Evolutionary conservation across 2,113 vertebrate genomes (phyloP), one percentile per base, ranked within the genome.

Genomic region (Riparia riparia): DNA sequence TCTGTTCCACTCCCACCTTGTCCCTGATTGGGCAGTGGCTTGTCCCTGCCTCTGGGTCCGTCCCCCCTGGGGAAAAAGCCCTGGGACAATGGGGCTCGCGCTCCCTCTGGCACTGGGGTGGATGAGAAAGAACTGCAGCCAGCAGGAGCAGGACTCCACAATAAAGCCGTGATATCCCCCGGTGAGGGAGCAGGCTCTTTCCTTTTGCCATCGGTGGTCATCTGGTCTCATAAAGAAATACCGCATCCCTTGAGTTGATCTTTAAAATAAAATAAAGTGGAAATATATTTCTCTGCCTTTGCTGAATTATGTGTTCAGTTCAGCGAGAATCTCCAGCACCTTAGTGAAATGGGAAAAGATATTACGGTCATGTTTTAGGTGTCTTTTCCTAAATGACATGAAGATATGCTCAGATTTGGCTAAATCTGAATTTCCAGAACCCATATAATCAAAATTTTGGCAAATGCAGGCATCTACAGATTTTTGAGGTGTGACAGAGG

Each of bases 391-490:
- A 53, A 34, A 19, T 44, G 20, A 14, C 12, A 10, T 20, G 24
- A 22, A 74, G 42, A 69, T 45, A 29, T 7, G 7, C 42, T 72
- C 24, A 9, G 10, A 34, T 71, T 83, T 57, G 11, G 12, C 25
- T 28, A 42, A 66, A 64, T 17, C 19, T 16, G 4, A 47, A 25
- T 57, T 74, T 74, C 22, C n/a, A 41, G 34, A 61, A 21, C 31
- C 4, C 31, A 47, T 24, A 7, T 5, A 14, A 49, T n/a, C 6
- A 31, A 47, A 47, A 57, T 6, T 11, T 56, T 41, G 5, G 10
- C 9, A 60, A 74, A 53, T 22, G 4, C 2, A 4, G 0, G 0
- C 9, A 25, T 54, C 3, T 47, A 8, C 12, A 12, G 16, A 24
- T 5, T 53, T 68, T 37, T 63, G 29, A 58, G 18, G 4, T 41